These are phyloP conservation scores for Chaetorhynchus papuensis DNA, from an alignment of 2,113 vertebrate genomes.

Conservation along the genomic window DNA sequence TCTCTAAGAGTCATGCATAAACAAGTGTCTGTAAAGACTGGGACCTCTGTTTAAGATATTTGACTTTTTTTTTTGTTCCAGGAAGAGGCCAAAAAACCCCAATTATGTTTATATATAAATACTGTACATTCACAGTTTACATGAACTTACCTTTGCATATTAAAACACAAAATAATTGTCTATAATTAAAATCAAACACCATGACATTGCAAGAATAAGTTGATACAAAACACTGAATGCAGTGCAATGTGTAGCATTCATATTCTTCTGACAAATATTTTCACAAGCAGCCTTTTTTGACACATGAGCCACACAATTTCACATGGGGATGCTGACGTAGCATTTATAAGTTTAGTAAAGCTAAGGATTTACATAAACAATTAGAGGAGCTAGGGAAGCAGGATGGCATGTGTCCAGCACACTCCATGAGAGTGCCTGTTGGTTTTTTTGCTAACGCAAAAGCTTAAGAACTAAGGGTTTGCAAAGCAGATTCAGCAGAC, in stretches of 20 bases:
- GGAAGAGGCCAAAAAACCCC: not conserved
- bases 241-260: conserved; percentile 72
- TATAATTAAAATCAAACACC: conserved; percentile 70
- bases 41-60: not conserved
- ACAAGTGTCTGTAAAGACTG: not conserved
- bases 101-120: conserved; percentile 18
- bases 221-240: conserved; percentile 71
- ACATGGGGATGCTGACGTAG: conserved; percentile 73
- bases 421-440: conserved; percentile 52
- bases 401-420: conserved; percentile 71
- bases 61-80: not conserved
- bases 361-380: conserved; percentile 69
- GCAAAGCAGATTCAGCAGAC: conserved; percentile 82
- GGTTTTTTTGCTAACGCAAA: conserved; percentile 65
- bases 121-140: conserved; percentile 46
- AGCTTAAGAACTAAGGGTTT: conserved; percentile 76
- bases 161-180: conserved; percentile 68
- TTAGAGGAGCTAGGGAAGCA: conserved; percentile 72
- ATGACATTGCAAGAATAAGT: conserved; percentile 63
- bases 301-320: conserved; percentile 81
- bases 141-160: conserved; percentile 74
- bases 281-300: conserved; percentile 77
- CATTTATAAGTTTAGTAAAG: conserved; percentile 71
- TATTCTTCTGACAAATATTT: conserved; percentile 65
- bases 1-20: not conserved